These are phyloP conservation scores for Furnarius figulus DNA, from an alignment of 2,113 vertebrate genomes.

Conservation along the genomic window DNA sequence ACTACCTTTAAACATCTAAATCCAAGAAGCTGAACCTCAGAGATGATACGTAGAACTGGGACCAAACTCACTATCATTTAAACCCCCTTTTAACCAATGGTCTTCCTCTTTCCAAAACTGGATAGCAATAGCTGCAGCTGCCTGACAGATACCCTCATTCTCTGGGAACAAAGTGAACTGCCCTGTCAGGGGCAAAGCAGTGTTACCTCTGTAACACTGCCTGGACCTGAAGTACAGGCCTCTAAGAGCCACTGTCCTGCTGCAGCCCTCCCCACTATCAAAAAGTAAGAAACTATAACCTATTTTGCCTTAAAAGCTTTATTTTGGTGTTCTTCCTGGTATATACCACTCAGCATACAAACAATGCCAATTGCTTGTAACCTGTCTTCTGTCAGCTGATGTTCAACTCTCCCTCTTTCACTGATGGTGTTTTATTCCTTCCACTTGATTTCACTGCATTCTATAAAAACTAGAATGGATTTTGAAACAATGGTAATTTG, in stretches of 20 bases:
- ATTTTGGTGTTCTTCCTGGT: background rate
- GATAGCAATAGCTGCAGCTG: background rate
- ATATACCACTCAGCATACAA: background rate
- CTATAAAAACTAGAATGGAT: background rate
- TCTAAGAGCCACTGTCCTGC: background rate
- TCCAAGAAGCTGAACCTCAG: background rate
- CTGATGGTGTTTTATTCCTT: background rate
- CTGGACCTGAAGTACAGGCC: background rate
- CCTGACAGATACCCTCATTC: background rate
- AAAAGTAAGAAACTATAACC: background rate
- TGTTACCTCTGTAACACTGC: background rate
- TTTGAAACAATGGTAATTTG: background rate
- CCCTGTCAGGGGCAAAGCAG: background rate
- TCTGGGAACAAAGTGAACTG: background rate
- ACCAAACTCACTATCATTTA: background rate
- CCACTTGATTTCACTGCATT: slow-evolving; percentile 14
- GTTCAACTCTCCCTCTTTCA: background rate
- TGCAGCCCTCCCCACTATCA: background rate
- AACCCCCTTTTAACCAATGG: background rate
- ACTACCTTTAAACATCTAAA: slow-evolving; percentile 12
- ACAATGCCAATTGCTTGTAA: background rate
- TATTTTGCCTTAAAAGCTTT: slow-evolving; percentile 18
- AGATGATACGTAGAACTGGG: background rate
- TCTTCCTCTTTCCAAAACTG: background rate
- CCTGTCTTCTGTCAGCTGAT: background rate